A percentile compares a stretch with the other conserved stretches of the same genome.
Evolutionary conservation across 2,888 invertebrate genomes (phyloP).

Genomic region (Dicycla oo): DNA sequence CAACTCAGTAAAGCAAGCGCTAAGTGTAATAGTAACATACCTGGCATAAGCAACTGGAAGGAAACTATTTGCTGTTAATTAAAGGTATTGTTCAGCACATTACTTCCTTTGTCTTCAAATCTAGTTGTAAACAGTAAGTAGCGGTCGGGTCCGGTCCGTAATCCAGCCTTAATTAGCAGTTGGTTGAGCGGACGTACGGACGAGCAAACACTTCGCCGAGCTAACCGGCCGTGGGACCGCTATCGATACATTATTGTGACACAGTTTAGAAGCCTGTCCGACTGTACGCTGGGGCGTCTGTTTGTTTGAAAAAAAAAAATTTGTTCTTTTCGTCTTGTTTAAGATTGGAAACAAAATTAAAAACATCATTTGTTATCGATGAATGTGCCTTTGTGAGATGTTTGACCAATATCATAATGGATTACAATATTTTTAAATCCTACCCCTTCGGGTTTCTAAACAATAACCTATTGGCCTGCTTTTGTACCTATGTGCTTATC

Average conservation of each 20-base stretch:
- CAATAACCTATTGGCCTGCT: neutral
- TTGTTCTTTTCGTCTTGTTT: neutral
- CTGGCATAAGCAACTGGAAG: slow-evolving; percentile 54
- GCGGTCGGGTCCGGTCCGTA: slow-evolving; percentile 83
- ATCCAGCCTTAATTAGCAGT: slow-evolving; percentile 89
- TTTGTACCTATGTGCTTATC: neutral
- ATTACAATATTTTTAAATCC: too few relatives aligned
- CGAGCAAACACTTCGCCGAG: slow-evolving; percentile 56
- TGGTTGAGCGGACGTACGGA: slow-evolving; percentile 81
- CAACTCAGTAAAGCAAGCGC: slow-evolving; percentile 21
- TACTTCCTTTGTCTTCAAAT: slow-evolving; percentile 87
- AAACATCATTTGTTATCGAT: neutral
- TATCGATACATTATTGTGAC: slow-evolving; percentile 37
- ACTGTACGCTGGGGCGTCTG: neutral
- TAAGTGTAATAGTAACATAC: slow-evolving; percentile 53
- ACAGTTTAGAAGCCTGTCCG: neutral
- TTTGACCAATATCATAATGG: neutral
- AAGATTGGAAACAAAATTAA: neutral
- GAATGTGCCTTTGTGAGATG: neutral
- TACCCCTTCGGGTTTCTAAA: neutral
- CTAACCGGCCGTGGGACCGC: slow-evolving; percentile 31
- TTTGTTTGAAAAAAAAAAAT: too few relatives aligned
- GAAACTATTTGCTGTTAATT: slow-evolving; percentile 77
- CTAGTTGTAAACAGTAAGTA: slow-evolving; percentile 87
- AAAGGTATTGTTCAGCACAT: slow-evolving; percentile 80